Evolutionary conservation across 2,888 invertebrate species (phyloP).

Genomic region (Pachydiplax longipennis): DNA sequence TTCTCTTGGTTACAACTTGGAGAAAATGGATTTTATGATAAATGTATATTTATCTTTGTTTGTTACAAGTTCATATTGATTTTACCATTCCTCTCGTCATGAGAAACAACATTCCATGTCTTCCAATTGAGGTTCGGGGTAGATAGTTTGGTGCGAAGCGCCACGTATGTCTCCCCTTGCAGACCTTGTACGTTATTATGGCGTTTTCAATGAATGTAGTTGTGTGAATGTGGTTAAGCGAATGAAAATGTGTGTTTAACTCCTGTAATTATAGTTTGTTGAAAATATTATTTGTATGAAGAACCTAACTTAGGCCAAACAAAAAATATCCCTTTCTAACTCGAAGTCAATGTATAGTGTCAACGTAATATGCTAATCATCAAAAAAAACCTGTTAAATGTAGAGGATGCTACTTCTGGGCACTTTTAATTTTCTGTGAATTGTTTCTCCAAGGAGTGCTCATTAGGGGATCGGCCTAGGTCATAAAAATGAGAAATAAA

Average conservation of each 20-base stretch:
- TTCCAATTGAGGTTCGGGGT: neutral
- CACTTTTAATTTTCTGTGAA: neutral
- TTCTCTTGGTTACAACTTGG: constrained; percentile 8
- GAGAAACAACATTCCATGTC: constrained; percentile 41
- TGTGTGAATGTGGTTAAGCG: neutral
- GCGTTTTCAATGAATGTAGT: neutral
- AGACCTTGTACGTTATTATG: neutral
- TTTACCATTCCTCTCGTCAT: constrained; percentile 19
- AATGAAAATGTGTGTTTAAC: neutral
- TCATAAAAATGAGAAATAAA: neutral
- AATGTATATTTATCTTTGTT: neutral
- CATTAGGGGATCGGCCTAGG: neutral
- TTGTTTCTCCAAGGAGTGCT: neutral
- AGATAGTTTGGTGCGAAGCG: neutral
- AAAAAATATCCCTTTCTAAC: constrained; percentile 1
- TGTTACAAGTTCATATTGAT: neutral
- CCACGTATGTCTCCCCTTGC: neutral
- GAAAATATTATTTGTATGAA: neutral
- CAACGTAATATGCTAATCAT: neutral
- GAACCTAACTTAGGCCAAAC: neutral
- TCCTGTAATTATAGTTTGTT: neutral
- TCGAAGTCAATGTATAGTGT: constrained; percentile 9
- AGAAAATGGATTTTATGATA: neutral
- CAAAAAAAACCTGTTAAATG: neutral
- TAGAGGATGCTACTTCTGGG: neutral